Conservation (phyloP, 30 jellyfish, hydroid and myxozoan species). For the Thelohanellus kitauei region DNA sequence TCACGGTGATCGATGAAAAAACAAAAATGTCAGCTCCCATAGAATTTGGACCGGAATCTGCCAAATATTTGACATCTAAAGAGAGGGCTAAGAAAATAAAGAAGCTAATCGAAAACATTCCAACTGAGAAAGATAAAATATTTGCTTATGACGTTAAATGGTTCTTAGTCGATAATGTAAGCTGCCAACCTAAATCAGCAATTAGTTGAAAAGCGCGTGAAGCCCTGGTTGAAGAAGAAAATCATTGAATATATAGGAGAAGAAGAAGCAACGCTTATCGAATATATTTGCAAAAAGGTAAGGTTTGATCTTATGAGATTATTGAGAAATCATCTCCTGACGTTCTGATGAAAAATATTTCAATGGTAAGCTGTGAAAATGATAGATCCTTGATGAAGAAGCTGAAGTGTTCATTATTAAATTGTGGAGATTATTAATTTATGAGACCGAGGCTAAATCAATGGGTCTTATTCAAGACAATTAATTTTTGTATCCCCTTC, state of each 20-base stretch:
- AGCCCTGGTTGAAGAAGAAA: constrained; percentile 80
- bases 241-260: constrained; percentile 77
- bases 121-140: constrained; percentile 74
- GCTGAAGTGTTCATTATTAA: constrained; percentile 84
- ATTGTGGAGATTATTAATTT: constrained; percentile 80
- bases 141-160: constrained; percentile 36
- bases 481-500: neutral
- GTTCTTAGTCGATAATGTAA: constrained; percentile 81
- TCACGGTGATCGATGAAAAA: too few species aligned
- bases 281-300: constrained; percentile 70
- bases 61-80: constrained; percentile 20
- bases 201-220: constrained; percentile 46
- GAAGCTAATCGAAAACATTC: constrained; percentile 45
- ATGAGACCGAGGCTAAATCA: constrained; percentile 78
- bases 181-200: constrained; percentile 5
- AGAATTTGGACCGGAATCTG: too few species aligned
- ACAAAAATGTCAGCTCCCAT: too few species aligned
- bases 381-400: constrained; percentile 69
- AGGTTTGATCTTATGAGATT: too few species aligned
- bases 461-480: constrained; percentile 38
- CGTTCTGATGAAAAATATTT: neutral
- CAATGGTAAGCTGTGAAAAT: neutral
- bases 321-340: neutral
- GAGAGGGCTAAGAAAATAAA: constrained; percentile 41
- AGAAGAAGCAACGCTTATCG: constrained; percentile 81